These are phyloP conservation scores for Elgaria multicarinata DNA, from an alignment of 2,113 vertebrate species.

Conservation along the genomic window DNA sequence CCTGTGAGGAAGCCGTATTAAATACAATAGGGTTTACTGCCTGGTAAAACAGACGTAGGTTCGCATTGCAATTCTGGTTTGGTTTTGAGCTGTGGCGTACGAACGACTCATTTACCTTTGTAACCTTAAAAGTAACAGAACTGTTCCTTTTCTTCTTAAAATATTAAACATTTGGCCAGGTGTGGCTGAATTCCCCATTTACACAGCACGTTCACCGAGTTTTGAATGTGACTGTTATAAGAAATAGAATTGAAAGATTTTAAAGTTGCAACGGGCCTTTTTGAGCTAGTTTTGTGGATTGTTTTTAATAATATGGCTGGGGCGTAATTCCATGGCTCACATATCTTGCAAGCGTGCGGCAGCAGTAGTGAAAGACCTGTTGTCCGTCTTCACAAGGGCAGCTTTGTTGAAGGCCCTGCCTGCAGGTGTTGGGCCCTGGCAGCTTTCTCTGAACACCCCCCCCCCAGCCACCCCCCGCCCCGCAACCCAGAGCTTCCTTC, in stretches of 20 bases:
- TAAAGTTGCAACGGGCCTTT: no score
- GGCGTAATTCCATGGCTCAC: not conserved
- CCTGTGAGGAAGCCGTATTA: not conserved
- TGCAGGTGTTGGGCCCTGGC: slow-evolving; percentile 4
- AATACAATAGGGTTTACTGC: not conserved
- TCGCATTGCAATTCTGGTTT: not conserved
- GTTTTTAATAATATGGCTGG: not conserved
- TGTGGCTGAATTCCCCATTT: not conserved
- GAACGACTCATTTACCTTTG: not conserved
- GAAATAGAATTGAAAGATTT: no score
- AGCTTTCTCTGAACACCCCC: not conserved
- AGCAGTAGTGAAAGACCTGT: not conserved
- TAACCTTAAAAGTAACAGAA: no score
- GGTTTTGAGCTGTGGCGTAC: not conserved
- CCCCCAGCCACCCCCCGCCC: no score
- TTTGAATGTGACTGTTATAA: no score
- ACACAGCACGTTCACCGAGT: no score
- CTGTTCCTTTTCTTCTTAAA: no score
- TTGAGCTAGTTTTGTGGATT: no score
- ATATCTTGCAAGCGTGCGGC: not conserved
- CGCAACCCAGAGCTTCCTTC: not conserved
- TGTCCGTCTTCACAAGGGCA: not conserved
- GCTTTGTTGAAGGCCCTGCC: not conserved
- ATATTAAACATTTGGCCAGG: not conserved
- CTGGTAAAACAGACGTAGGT: not conserved